Base-by-base conservation (phyloP, 1,140 invertebrate genomes). In the Eueides isabella region DNA sequence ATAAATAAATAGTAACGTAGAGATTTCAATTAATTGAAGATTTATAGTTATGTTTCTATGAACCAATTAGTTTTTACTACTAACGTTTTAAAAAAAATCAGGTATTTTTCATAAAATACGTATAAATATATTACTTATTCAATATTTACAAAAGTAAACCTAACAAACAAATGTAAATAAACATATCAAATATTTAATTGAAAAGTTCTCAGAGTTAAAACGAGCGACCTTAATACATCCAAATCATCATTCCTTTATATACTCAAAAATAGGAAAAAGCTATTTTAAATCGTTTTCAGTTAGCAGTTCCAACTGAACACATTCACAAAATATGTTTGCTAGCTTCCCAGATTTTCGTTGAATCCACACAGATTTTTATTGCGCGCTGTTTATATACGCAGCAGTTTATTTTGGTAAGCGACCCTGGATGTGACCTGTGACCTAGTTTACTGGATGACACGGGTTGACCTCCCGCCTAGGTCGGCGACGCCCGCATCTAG, bases 391-490 rank as follows among this genome's bases (percentile, higher is more conserved):
- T 69, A 69, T 69, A 63, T 69, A 33, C 55, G 28, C 67, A 3
- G 48, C 16, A 35, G 30, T 70, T 70, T 70, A 70, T 70, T 70
- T 70, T 70, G 61, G 80, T 83, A 78, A 66, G 72, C 71, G 71
- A 77, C 78, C 78, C 76, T 41, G 76, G 71, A 76, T 81, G 74
- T 82, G 82, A 85, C 83, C 85, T 85, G 81, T 81, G 85, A 87
- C 85, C 85, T 77, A 85, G 83, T 83, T 87, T 73, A 76, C 78
- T 79, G 76, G 82, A 78, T 82, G 85, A 85, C 82, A 85, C 75
- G 66, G 35, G 81, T 82, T 87, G 85, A 87, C 86, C 86, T 80
- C 82, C 79, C 77, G 84, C 81, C 85, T 84, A 82, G 85, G 86
- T 86, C 85, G 76, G 71, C 75, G 76, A 55, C 77, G 72, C 73